These are phyloP conservation scores for Lethenteron camtschaticum DNA, from an alignment of 2,113 vertebrate genomes.

Conservation along the genomic window DNA sequence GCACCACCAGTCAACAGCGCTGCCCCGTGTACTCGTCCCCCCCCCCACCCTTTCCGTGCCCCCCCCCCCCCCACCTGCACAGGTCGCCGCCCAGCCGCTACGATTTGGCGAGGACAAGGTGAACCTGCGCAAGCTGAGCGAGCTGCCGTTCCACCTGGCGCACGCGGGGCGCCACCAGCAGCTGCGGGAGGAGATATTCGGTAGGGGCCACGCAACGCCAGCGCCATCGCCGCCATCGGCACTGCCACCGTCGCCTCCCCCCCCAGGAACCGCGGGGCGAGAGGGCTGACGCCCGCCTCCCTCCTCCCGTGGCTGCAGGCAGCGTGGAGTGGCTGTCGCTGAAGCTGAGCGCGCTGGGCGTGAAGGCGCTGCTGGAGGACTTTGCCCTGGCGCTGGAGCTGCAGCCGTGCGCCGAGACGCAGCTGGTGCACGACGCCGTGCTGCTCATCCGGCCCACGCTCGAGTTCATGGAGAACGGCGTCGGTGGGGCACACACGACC, in stretches of 20 bases:
- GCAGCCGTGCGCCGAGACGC: conserved; percentile 23
- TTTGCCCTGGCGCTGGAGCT: conserved; percentile 25
- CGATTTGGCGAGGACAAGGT: conserved; percentile 31
- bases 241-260: neutral
- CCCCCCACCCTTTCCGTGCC: too few species aligned
- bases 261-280: too few species aligned
- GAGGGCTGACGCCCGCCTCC: neutral
- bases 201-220: conserved; percentile 15
- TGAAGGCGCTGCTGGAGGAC: conserved; percentile 27
- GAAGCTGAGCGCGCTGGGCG: conserved; percentile 23
- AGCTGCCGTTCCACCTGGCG: conserved; percentile 36
- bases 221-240: neutral
- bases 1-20: too few species aligned
- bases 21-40: too few species aligned
- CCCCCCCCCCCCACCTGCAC: neutral
- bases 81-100: conserved; percentile 40
- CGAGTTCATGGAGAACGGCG: conserved; percentile 19
- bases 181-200: conserved; percentile 29
- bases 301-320: conserved; percentile 19
- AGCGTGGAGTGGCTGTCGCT: conserved; percentile 39
- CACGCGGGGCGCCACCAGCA: conserved; percentile 24
- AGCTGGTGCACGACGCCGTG: conserved; percentile 27
- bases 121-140: conserved; percentile 36
- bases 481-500: conserved; percentile 19
- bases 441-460: conserved; percentile 27